Percentiles rank a stretch among this genome's conserved stretches.
phyloP scores from a whole-genome alignment of 2,888 invertebrate genomes.

The Digitonthophagus gazella region DNA sequence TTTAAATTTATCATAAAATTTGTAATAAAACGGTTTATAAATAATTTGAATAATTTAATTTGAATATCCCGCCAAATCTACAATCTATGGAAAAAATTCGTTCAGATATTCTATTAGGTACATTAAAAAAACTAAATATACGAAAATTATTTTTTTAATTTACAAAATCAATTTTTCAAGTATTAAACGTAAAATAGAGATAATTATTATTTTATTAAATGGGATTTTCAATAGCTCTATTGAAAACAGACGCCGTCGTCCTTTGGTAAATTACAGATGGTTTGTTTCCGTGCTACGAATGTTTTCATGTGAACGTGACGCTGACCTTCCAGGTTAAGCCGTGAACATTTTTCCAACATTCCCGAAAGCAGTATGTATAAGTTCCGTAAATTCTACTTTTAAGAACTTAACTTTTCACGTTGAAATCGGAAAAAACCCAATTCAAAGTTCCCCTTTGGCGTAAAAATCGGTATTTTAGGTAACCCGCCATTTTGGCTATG shows the following conservation, averaged over 20 bases:
- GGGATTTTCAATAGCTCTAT: conserved; percentile 5
- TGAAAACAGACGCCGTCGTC: neutral
- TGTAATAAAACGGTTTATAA: no score
- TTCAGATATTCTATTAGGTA: conserved; percentile 15
- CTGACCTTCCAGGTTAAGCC: conserved; percentile 24
- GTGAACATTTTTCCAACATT: conserved; percentile 23
- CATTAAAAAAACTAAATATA: conserved; percentile 8
- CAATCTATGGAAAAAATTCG: conserved; percentile 16
- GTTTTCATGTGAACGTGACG: conserved; percentile 28
- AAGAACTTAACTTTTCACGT: neutral
- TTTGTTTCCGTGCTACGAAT: conserved; percentile 23
- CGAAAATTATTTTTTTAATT: conserved; percentile 10
- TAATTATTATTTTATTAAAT: neutral
- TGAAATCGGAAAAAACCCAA: conserved; percentile 4
- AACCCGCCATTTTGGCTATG: conserved; percentile 36
- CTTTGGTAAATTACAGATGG: conserved; percentile 13
- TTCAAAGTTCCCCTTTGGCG: conserved; percentile 20
- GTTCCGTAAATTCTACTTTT: conserved; percentile 3
- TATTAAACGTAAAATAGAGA: conserved; percentile 8
- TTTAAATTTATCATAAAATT: no score
- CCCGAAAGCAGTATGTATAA: conserved; percentile 21
- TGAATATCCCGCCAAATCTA: conserved; percentile 17
- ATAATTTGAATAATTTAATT: neutral
- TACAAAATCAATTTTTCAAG: neutral
- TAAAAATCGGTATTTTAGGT: conserved; percentile 34